Percentiles rank a stretch among this genome's conserved stretches.
Evolutionary conservation across 53 echinoderm and acorn worm genomes (phyloP).

Genomic region (Crossaster papposus): DNA sequence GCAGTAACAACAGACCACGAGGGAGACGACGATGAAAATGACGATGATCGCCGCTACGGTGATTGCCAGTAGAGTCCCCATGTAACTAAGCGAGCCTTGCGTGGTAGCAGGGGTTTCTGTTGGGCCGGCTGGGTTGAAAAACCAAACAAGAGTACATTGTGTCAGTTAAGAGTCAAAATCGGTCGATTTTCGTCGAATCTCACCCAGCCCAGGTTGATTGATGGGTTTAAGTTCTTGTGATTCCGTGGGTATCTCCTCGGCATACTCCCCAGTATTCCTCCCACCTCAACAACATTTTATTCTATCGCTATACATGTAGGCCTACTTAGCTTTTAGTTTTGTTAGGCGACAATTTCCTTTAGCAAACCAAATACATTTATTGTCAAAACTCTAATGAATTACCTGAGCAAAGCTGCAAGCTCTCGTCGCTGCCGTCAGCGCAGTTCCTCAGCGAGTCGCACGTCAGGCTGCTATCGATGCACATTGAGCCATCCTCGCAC

Average conservation of each 20-base stretch:
- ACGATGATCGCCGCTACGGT: constrained; percentile 75
- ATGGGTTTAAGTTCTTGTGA: no score
- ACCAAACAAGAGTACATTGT: background rate
- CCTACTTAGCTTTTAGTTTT: no score
- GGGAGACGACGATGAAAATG: constrained; percentile 68
- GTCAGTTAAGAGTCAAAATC: background rate
- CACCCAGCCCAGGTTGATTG: no score
- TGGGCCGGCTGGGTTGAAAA: constrained; percentile 24
- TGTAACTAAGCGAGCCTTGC: constrained; percentile 78
- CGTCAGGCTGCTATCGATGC: constrained; percentile 79
- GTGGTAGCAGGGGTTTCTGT: constrained; percentile 9
- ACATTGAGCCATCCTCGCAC: constrained; percentile 82
- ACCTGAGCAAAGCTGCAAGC: constrained; percentile 76
- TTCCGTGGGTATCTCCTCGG: no score
- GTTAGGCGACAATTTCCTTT: no score
- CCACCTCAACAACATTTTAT: no score
- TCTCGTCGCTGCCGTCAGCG: constrained; percentile 88
- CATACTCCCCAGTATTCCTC: no score
- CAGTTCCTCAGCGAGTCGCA: constrained; percentile 90
- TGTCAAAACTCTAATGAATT: constrained; percentile 25
- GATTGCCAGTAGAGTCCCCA: constrained; percentile 85
- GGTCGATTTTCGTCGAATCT: background rate
- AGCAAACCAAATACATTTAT: no score
- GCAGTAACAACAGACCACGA: constrained; percentile 75
- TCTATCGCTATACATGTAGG: no score